A percentile compares a stretch with the other conserved stretches of the same genome.
Conservation (phyloP, 2,113 vertebrate genomes). For the Clinocottus analis region DNA sequence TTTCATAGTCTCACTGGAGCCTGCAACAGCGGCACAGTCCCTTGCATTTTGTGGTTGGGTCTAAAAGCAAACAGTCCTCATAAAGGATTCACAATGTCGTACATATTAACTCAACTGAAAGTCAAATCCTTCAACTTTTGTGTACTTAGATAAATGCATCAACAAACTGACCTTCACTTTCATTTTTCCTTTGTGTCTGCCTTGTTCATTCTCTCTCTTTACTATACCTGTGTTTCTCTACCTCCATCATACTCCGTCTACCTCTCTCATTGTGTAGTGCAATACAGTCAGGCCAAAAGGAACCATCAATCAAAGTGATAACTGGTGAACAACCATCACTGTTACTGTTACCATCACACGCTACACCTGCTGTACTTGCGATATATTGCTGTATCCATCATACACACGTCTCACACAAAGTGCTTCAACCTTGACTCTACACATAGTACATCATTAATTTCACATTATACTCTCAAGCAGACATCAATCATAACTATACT, state of each 20-base stretch:
- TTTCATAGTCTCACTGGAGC: background rate
- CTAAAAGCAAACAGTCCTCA: background rate
- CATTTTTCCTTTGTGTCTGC: background rate
- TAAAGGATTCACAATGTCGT: background rate
- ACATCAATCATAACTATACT: slow-evolving; percentile 31
- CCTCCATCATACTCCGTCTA: background rate
- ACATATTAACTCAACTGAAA: background rate
- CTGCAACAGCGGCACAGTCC: background rate
- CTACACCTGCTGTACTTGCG: slow-evolving; percentile 43
- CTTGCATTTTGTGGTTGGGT: background rate
- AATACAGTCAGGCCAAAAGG: slow-evolving; percentile 14
- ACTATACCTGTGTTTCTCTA: slow-evolving; percentile 1
- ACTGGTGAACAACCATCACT: slow-evolving; percentile 43
- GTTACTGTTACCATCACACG: too few relatives aligned
- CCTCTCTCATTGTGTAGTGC: slow-evolving; percentile 6
- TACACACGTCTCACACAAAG: slow-evolving; percentile 23
- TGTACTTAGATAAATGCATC: background rate
- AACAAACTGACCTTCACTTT: background rate
- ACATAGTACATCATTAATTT: slow-evolving; percentile 39
- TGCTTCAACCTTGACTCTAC: slow-evolving; percentile 44
- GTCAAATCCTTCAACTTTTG: background rate
- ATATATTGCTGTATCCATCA: slow-evolving; percentile 77
- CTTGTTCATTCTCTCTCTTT: background rate
- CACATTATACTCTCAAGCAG: slow-evolving; percentile 17
- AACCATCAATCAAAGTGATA: slow-evolving; percentile 63